A percentile compares a stretch with the other conserved stretches of the same genome.
Evolutionary conservation across 2,113 vertebrate genomes (phyloP).

Genomic region (Chaenocephalus aceratus): DNA sequence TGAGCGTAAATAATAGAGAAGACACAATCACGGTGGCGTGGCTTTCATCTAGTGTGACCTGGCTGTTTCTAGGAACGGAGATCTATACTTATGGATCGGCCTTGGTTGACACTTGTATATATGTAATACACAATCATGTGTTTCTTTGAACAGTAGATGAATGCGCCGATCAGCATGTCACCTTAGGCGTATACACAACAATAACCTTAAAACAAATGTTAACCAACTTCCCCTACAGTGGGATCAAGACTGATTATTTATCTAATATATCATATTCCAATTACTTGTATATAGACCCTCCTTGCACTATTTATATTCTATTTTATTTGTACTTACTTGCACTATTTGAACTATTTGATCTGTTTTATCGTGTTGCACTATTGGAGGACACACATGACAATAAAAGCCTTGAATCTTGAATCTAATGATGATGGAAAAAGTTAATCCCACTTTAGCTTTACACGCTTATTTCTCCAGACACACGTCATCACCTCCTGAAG

Average conservation of each 20-base stretch:
- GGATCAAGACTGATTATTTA: neutral
- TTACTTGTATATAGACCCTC: too few species aligned
- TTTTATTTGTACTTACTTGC: too few species aligned
- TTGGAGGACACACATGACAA: too few species aligned
- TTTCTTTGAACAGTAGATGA: slow-evolving; percentile 43
- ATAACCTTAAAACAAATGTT: neutral
- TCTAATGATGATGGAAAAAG: slow-evolving; percentile 16
- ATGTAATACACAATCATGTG: slow-evolving; percentile 15
- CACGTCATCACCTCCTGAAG: slow-evolving; percentile 34
- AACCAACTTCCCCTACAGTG: slow-evolving; percentile 1
- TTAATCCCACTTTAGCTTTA: slow-evolving; percentile 24
- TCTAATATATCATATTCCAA: too few species aligned
- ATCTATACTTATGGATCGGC: slow-evolving; percentile 48
- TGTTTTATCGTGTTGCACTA: too few species aligned
- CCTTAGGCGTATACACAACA: neutral
- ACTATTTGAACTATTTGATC: too few species aligned
- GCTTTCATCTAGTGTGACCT: slow-evolving; percentile 19
- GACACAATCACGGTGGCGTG: slow-evolving; percentile 68
- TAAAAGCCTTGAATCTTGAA: too few species aligned
- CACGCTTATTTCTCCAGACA: slow-evolving; percentile 10
- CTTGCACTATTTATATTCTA: too few species aligned
- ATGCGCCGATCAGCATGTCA: slow-evolving; percentile 5
- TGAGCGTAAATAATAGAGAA: slow-evolving; percentile 82
- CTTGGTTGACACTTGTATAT: slow-evolving; percentile 32
- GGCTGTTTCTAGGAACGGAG: slow-evolving; percentile 37